Evolutionary conservation across 2,888 invertebrate genomes (phyloP).

Genomic region (Dryobota labecula): DNA sequence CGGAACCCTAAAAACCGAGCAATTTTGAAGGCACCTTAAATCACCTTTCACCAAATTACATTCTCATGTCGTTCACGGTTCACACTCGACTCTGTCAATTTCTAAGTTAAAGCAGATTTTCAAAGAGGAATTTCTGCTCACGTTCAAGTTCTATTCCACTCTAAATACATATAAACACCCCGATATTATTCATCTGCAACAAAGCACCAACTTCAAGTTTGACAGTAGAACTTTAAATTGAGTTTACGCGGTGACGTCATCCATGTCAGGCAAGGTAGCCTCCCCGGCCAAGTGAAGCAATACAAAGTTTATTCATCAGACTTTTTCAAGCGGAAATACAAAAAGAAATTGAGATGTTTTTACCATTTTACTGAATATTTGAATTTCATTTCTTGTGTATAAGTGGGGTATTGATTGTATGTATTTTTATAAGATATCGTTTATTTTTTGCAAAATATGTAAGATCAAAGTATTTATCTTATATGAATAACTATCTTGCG

Average conservation of each 20-base stretch:
- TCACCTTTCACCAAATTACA: background rate
- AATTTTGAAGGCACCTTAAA: too few relatives aligned
- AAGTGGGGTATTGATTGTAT: background rate
- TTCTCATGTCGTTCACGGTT: background rate
- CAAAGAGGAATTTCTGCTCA: background rate
- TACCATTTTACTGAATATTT: conserved; percentile 12
- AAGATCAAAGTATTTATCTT: background rate
- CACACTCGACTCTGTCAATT: background rate
- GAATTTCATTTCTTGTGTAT: conserved; percentile 6
- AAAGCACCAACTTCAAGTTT: conserved; percentile 45
- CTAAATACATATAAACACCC: conserved; percentile 11
- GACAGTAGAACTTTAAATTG: conserved; percentile 66
- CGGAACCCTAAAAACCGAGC: too few relatives aligned
- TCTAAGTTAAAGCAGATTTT: background rate
- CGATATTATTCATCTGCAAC: conserved; percentile 39
- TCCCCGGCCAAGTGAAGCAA: conserved; percentile 50
- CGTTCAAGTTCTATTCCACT: background rate
- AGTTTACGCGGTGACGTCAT: conserved; percentile 61
- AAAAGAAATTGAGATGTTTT: conserved; percentile 32
- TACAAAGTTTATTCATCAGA: conserved; percentile 68
- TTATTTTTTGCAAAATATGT: background rate
- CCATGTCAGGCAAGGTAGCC: conserved; percentile 55
- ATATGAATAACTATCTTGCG: too few relatives aligned
- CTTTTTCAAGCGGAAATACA: conserved; percentile 41
- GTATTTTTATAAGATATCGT: background rate